Base-by-base conservation (phyloP, 2,113 vertebrate genomes). In the Trogon surrucura region DNA sequence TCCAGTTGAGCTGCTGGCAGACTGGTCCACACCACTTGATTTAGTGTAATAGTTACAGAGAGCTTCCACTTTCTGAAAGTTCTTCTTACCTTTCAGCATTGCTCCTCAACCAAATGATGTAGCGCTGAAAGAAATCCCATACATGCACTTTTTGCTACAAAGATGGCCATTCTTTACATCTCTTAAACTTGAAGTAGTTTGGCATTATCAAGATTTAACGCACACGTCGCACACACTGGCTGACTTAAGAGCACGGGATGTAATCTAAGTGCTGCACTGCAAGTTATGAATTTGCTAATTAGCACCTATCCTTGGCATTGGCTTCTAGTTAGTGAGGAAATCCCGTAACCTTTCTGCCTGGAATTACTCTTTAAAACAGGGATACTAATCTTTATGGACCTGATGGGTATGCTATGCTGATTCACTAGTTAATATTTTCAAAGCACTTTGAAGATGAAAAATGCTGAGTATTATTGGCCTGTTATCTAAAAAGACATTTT, bases 401-500 rank as follows among this genome's bases (percentile, higher is more conserved):
- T 89, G 72, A 88, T 83, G 82, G 75, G 53, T 38, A 51, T 80
- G 54, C 87, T 36, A 2, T 87, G 77, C 80, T 4, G 0, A 89
- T 85, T 89, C 19, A 4, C 62, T 78, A 53, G 85, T 93, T 97
- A 96, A 85, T 88, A 91, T 93, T 92, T 95, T 96, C 91, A 92
- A 96, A 97, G 88, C 73, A 51, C 91, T 97, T 96, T 97, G 96
- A 96, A 94, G 95, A 84, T 85, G 91, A 92, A 93, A 94, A 96
- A 89, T 95, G 94, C 92, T 96, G 96, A 96, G 84, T 94, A 75
- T 96, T 96, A 88, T 69, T 96, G 91, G 88, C 34, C 91, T 96
- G 96, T 96, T 96, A 96, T 95, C 92, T 97, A 90, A 97, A 97
- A 96, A 87, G 83, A 85, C 91, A 72, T 96, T 96, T 94, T 92